phyloP scores from a whole-genome alignment of 2,888 invertebrate species.

The Terebella lapidaria region DNA sequence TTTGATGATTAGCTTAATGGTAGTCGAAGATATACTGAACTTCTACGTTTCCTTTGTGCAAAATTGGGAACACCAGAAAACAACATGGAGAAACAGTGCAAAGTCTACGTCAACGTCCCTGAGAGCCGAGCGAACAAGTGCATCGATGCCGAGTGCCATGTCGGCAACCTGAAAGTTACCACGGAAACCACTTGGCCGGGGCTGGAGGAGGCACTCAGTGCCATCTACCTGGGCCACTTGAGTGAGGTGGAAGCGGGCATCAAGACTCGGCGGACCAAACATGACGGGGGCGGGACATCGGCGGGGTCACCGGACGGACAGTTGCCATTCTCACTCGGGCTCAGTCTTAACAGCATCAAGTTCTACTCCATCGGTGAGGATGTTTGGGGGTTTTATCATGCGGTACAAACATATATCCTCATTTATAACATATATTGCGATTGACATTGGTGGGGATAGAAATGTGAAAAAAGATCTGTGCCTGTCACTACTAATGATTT shows the following conservation, averaged over 20 bases:
- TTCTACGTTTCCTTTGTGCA: too few relatives aligned
- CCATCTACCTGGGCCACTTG: constrained; percentile 32
- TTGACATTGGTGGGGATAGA: too few relatives aligned
- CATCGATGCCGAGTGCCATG: constrained; percentile 4
- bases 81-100: constrained; percentile 13
- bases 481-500: too few relatives aligned
- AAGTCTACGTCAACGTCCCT: constrained; percentile 14
- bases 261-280: constrained; percentile 35
- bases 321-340: constrained; percentile 29
- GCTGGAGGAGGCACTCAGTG: constrained; percentile 33
- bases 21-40: too few relatives aligned
- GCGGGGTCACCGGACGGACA: constrained; percentile 20
- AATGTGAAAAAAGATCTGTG: too few relatives aligned
- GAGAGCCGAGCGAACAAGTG: neutral
- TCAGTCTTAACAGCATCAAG: constrained; percentile 34
- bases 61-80: constrained; percentile 3
- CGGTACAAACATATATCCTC: too few relatives aligned
- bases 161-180: constrained; percentile 31
- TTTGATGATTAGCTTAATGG: too few relatives aligned
- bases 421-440: too few relatives aligned
- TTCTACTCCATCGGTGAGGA: constrained; percentile 23
- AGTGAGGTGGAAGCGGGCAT: constrained; percentile 37
- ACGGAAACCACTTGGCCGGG: constrained; percentile 31
- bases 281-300: constrained; percentile 35
- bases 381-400: too few relatives aligned